These are phyloP conservation scores for Thunnus maccoyii DNA, from an alignment of 2,113 vertebrate genomes.

Conservation along the genomic window DNA sequence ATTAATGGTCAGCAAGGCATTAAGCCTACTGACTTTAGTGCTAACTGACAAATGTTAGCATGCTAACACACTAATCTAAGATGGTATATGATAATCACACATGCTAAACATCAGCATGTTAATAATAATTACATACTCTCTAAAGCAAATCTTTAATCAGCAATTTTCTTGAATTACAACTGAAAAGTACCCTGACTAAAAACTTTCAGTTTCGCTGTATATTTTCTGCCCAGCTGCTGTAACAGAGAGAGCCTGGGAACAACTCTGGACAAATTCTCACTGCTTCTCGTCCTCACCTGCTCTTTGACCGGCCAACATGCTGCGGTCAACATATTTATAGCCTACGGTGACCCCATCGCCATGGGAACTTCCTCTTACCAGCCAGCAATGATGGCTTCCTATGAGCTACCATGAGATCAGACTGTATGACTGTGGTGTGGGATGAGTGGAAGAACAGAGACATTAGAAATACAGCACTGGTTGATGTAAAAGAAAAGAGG, in stretches of 20 bases:
- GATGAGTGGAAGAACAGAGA: constrained; percentile 24
- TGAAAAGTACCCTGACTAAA: background rate
- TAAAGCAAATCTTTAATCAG: background rate
- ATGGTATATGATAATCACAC: too few relatives aligned
- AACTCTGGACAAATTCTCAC: constrained; percentile 29
- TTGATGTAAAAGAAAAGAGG: constrained; percentile 27
- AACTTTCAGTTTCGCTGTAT: background rate
- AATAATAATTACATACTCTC: background rate
- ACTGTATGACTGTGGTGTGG: constrained; percentile 35
- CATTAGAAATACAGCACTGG: constrained; percentile 23
- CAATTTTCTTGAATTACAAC: background rate
- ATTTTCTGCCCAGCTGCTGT: constrained; percentile 1
- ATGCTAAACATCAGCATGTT: too few relatives aligned
- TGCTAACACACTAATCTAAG: too few relatives aligned
- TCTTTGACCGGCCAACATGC: constrained; percentile 65
- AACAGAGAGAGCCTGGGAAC: constrained; percentile 50
- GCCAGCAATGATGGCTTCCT: constrained; percentile 43
- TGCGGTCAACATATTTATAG: constrained; percentile 72
- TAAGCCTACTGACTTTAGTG: too few relatives aligned
- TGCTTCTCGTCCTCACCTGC: constrained; percentile 65
- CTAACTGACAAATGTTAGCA: too few relatives aligned
- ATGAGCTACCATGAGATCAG: constrained; percentile 41
- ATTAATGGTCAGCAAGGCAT: too few relatives aligned
- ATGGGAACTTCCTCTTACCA: constrained; percentile 77
- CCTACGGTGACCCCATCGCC: constrained; percentile 44